Evolutionary conservation across 2,113 vertebrate species (phyloP).

Genomic region (Macaca nemestrina): DNA sequence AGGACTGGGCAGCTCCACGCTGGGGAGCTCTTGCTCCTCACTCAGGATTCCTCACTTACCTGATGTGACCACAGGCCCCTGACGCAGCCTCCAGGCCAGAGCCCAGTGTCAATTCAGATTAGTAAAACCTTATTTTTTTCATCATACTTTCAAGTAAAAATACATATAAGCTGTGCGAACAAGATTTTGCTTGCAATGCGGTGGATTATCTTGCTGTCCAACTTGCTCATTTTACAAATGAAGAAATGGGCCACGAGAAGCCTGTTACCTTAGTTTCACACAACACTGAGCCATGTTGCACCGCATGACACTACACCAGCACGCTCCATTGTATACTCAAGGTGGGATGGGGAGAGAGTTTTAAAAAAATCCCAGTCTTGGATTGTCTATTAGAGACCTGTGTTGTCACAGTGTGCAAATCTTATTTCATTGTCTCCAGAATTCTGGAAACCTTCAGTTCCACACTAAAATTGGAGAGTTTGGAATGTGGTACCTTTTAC

Average conservation of each 20-base stretch:
- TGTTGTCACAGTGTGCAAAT: not conserved
- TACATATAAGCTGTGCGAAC: not conserved
- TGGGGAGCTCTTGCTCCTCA: not conserved
- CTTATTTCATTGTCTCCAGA: not conserved
- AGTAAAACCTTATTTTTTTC: not conserved
- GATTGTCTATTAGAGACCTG: not conserved
- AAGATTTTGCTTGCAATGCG: not conserved
- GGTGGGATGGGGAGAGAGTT: not conserved
- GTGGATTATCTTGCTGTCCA: not conserved
- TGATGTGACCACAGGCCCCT: not conserved
- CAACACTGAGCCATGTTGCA: not conserved
- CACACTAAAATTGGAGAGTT: not conserved
- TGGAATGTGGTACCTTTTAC: not conserved
- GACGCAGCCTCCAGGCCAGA: accelerated
- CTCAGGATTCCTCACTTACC: accelerated
- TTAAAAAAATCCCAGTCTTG: not conserved
- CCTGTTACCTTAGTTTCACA: not conserved
- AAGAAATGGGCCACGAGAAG: not conserved
- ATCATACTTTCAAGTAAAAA: not conserved
- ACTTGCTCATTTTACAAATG: not conserved
- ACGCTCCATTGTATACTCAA: not conserved
- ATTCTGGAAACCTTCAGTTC: not conserved
- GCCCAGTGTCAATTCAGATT: not conserved
- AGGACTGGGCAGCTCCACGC: not conserved
- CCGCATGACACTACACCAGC: accelerated